Evolutionary conservation across 1,140 invertebrate genomes (phyloP).

Genomic region (Chironomus striatipennis): DNA sequence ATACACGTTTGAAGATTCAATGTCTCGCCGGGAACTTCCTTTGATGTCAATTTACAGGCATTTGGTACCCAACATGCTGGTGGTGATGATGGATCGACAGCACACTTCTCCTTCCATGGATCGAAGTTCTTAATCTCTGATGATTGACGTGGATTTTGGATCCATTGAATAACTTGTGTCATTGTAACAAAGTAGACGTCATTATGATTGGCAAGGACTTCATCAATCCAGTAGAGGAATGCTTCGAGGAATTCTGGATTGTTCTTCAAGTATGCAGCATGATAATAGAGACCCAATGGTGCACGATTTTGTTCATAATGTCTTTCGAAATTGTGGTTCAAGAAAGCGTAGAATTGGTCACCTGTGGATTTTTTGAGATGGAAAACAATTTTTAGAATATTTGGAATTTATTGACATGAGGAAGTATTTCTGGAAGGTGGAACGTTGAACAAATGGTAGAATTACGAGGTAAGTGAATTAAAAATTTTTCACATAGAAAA

Average conservation of each 20-base stretch:
- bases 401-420: too few relatives aligned
- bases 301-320: slow-evolving; percentile 92
- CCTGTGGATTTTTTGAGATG: slow-evolving; percentile 40
- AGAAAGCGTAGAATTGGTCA: slow-evolving; percentile 92
- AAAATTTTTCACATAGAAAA: too few relatives aligned
- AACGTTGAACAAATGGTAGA: too few relatives aligned
- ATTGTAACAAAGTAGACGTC: slow-evolving; percentile 97
- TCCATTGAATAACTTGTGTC: slow-evolving; percentile 95
- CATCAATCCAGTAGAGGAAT: slow-evolving; percentile 91
- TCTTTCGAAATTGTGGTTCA: slow-evolving; percentile 91
- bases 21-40: slow-evolving; percentile 87
- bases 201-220: slow-evolving; percentile 75
- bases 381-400: too few relatives aligned
- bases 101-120: slow-evolving; percentile 88
- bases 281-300: slow-evolving; percentile 89
- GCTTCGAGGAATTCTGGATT: slow-evolving; percentile 89
- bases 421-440: too few relatives aligned
- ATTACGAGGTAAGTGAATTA: too few relatives aligned
- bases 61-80: slow-evolving; percentile 81
- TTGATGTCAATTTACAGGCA: slow-evolving; percentile 81
- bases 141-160: slow-evolving; percentile 81
- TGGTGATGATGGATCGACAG: slow-evolving; percentile 55
- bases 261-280: slow-evolving; percentile 91
- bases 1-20: slow-evolving; percentile 89
- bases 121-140: slow-evolving; percentile 84